Evolutionary conservation across 2,113 vertebrate genomes (phyloP).

Genomic region (Corythornis cristatus): DNA sequence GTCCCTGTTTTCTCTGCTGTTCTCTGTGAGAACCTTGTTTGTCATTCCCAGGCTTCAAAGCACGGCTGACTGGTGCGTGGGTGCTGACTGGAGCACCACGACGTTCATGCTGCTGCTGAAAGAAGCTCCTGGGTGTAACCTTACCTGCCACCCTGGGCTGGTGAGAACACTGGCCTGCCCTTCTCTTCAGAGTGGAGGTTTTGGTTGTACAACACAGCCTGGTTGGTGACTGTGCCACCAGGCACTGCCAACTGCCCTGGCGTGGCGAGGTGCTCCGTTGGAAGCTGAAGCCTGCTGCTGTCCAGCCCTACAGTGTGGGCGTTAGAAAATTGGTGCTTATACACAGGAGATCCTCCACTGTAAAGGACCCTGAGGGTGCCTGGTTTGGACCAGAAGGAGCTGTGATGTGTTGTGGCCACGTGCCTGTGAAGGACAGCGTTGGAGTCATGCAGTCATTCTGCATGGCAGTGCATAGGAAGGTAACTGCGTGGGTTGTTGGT

Average conservation of each 20-base stretch:
- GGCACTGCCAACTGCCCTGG: not conserved
- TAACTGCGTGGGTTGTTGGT: not conserved
- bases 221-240: not conserved
- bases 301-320: not conserved
- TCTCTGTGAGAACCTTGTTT: conserved; percentile 58
- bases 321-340: conserved; percentile 26
- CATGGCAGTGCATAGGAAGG: not conserved
- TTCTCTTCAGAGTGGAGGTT: not conserved
- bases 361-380: not conserved
- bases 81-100: not conserved
- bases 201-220: not conserved
- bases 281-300: not conserved
- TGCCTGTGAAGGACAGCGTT: not conserved
- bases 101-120: not conserved
- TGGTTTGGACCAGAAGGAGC: conserved; percentile 14
- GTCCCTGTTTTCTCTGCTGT: not conserved
- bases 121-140: not conserved
- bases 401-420: not conserved
- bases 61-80: not conserved
- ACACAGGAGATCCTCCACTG: not conserved
- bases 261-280: accelerated
- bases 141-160: not conserved
- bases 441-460: not conserved
- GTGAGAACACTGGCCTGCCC: not conserved
- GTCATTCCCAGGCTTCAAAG: not conserved